Base-by-base conservation (phyloP, 2,797 vertebrate genomes). In the Spea hammondii region DNA sequence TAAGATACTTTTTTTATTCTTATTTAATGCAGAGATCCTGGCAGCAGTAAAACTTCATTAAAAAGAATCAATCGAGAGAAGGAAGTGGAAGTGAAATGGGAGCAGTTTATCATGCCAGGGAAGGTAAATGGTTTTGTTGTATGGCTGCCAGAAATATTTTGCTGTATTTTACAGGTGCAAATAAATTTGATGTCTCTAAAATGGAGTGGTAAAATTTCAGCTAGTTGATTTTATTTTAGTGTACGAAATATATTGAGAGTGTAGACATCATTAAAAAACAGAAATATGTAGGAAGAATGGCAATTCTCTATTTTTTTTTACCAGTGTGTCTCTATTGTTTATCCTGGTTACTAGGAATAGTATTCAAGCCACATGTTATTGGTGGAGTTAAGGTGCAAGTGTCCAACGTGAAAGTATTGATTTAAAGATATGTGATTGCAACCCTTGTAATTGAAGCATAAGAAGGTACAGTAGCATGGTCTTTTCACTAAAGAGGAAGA, bases 1-100 rank as follows among this genome's bases (percentile, higher is more conserved):
- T 9, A 69, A 12, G 14, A 17, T 51, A 8, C 65, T 67, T 69
- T 32, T 17, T 75, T 45, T 47, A 77, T 85, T 54, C 88, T 86
- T 85, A 32, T 83, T 86, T 79, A 79, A 62, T 62, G 57, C 87
- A 94, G 93, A 87, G 89, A 94, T 87, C 92, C 92, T 4, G 93
- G 91, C 46, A 82, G 87, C 69, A 88, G 85, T 86, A 91, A 90
- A 83, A 88, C 79, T 83, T 83, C 85, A 13, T 83, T 86, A 48
- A 93, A 92, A 84, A 87, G 77, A 77, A 84, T 88, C 45, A 88
- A 85, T 69, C 91, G 88, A 84, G 89, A 95, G 60, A 92, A 90
- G 83, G 84, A 85, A 50, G 76, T 86, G 65, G 83, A 87, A 69
- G 84, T 81, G 76, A 90, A 86, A 86, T 93, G 91, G 93, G 89